Conservation (phyloP, 2,113 vertebrate genomes). For the Oreochromis spilurus region DNA sequence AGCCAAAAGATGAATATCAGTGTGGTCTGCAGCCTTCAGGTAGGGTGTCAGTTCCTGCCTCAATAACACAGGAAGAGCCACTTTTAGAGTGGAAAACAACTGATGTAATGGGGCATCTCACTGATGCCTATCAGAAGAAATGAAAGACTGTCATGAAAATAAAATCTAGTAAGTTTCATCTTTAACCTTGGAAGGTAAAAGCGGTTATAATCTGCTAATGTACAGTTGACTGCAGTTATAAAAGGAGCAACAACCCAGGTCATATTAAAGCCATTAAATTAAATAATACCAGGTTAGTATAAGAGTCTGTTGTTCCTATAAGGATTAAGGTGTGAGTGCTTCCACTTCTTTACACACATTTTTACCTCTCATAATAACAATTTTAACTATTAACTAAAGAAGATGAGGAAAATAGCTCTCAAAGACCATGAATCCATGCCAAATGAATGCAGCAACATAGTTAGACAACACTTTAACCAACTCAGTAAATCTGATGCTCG, state of each 20-base stretch:
- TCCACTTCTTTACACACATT: neutral
- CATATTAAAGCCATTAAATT: neutral
- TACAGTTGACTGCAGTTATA: neutral
- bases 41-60: neutral
- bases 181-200: neutral
- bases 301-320: neutral
- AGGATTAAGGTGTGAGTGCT: slow-evolving; percentile 1
- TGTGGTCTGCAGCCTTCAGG: neutral
- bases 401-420: neutral
- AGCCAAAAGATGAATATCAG: neutral
- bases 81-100: neutral
- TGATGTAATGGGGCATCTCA: neutral
- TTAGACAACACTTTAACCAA: neutral
- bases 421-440: neutral
- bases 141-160: neutral
- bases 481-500: neutral
- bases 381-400: neutral
- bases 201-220: neutral
- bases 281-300: neutral
- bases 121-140: neutral
- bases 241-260: neutral
- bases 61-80: slow-evolving; percentile 32
- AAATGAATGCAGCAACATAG: neutral
- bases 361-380: neutral
- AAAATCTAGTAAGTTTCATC: neutral